Percentiles rank a stretch among this genome's conserved stretches.
These are phyloP conservation scores for Linyphia triangularis DNA, from an alignment of 2,888 invertebrate genomes.

Conservation along the genomic window DNA sequence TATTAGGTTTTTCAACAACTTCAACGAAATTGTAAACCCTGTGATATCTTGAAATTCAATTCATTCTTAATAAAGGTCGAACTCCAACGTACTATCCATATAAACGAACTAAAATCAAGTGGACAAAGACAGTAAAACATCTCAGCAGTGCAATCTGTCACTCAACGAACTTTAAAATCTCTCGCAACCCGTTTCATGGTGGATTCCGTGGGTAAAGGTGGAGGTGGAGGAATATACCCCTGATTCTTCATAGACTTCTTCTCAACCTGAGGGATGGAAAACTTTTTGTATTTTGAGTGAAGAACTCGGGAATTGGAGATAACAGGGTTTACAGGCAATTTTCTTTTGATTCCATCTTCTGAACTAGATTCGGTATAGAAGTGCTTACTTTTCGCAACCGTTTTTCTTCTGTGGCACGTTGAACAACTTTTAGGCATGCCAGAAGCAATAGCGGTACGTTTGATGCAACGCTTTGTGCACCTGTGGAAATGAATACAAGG, in stretches of 20 bases:
- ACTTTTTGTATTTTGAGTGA: not conserved
- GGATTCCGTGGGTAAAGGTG: conserved; percentile 11
- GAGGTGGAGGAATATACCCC: not conserved
- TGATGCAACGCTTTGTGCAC: no score
- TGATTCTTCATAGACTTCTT: not conserved
- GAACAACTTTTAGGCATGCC: no score
- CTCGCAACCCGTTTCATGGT: not conserved
- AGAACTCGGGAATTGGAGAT: not conserved
- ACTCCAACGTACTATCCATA: no score
- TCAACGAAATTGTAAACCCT: no score
- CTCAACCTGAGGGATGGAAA: not conserved
- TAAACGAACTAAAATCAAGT: no score
- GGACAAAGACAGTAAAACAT: no score
- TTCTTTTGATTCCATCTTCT: not conserved
- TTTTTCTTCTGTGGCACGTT: not conserved
- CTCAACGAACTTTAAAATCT: not conserved
- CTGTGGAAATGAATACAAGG: no score
- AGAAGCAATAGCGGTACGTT: no score
- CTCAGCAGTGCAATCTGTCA: no score
- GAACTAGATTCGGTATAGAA: not conserved
- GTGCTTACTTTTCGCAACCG: not conserved
- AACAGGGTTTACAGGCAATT: not conserved
- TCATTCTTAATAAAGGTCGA: no score
- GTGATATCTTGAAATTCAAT: no score
- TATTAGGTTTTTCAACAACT: no score